These are phyloP conservation scores for Camponotus pennsylvanicus DNA, from an alignment of 1,140 invertebrate genomes.

Conservation along the genomic window DNA sequence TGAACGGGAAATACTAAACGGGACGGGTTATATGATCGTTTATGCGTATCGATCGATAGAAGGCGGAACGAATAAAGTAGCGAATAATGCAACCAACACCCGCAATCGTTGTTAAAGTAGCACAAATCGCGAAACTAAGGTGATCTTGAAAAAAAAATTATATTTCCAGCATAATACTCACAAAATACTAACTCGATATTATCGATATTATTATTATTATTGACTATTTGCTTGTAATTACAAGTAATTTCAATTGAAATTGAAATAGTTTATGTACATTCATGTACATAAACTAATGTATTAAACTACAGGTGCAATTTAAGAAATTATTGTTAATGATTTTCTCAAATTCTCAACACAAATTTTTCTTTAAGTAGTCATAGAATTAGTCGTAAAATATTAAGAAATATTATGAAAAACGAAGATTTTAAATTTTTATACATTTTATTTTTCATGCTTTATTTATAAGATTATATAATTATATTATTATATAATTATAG, in stretches of 20 bases:
- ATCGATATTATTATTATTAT: background rate
- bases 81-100: constrained; percentile 33
- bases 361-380: no score
- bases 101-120: constrained; percentile 9
- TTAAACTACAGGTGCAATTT: background rate
- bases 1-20: constrained; percentile 1
- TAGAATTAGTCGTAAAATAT: background rate
- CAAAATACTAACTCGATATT: background rate
- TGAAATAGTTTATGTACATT: background rate
- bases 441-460: background rate
- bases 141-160: constrained; percentile 30
- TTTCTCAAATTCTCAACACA: background rate
- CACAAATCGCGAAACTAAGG: constrained; percentile 5
- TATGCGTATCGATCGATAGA: constrained; percentile 32
- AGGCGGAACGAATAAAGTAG: constrained; percentile 25
- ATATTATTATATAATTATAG: background rate
- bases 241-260: background rate
- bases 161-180: constrained; percentile 5
- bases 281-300: background rate
- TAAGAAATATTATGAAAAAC: constrained; percentile 5
- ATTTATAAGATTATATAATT: background rate
- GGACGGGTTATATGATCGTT: constrained; percentile 30
- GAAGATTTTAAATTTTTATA: background rate
- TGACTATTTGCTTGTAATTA: background rate
- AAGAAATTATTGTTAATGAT: background rate